Percentiles rank a stretch among this genome's conserved stretches.
phyloP scores from a whole-genome alignment of 2,797 vertebrate species.

The Xenops minutus region DNA sequence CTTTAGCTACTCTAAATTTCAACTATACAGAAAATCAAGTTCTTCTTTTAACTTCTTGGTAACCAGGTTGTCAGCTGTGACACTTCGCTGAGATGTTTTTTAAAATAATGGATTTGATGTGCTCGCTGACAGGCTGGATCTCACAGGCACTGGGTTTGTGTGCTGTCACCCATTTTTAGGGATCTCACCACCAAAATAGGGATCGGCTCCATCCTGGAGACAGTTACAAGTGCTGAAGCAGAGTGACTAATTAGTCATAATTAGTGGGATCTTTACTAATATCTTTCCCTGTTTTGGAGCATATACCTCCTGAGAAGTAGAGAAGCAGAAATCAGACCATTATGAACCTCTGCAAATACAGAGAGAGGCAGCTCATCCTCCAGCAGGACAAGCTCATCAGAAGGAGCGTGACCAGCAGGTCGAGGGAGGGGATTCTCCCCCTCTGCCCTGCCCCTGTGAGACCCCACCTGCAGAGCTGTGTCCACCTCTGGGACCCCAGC shows the following conservation, averaged over 20 bases:
- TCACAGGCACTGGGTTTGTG: background rate
- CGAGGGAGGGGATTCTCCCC: background rate
- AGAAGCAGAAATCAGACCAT: background rate
- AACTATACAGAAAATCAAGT: background rate
- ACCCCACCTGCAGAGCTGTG: background rate
- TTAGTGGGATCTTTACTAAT: background rate
- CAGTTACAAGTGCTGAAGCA: background rate
- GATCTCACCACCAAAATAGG: background rate
- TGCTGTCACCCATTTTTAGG: background rate
- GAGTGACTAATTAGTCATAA: background rate
- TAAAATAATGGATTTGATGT: background rate
- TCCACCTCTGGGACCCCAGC: background rate
- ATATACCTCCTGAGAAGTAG: background rate
- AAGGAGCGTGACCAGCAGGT: background rate
- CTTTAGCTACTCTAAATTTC: background rate
- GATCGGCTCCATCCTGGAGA: background rate
- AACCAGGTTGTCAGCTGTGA: background rate
- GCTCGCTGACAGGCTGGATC: background rate
- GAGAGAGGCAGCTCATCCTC: background rate
- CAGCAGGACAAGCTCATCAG: fast-evolving
- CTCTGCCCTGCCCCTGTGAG: background rate
- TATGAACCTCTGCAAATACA: background rate
- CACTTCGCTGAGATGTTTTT: background rate
- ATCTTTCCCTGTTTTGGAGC: background rate
- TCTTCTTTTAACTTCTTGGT: background rate